A percentile compares a stretch with the other conserved stretches of the same genome.
Evolutionary conservation across 2,113 vertebrate species (phyloP).

Genomic region (Chionodraco myersi): DNA sequence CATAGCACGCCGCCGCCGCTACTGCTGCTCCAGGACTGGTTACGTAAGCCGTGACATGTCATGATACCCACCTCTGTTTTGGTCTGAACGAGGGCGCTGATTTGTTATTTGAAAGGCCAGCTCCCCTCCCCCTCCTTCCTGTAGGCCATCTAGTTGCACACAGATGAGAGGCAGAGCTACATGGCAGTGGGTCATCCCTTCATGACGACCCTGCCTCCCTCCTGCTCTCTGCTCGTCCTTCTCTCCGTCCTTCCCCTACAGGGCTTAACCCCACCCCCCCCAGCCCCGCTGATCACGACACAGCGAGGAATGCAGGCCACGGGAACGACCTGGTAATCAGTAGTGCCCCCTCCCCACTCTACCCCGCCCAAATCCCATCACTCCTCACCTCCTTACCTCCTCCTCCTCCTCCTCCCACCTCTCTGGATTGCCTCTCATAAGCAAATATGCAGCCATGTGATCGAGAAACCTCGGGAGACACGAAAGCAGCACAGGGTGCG

Average conservation of each 20-base stretch:
- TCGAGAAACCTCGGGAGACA: conserved; percentile 58
- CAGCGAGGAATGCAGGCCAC: conserved; percentile 62
- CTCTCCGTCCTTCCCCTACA: conserved; percentile 37
- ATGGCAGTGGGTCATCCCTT: conserved; percentile 50
- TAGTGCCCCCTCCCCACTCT: conserved; percentile 33
- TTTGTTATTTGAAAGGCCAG: background rate
- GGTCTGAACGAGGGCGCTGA: background rate
- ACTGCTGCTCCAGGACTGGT: conserved; percentile 20
- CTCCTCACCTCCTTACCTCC: conserved; percentile 14
- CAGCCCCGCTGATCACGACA: conserved; percentile 44
- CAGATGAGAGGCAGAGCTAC: conserved; percentile 29
- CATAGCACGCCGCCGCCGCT: background rate
- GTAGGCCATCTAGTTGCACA: conserved; percentile 20
- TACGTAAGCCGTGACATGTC: conserved; percentile 60
- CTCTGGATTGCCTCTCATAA: conserved; percentile 44
- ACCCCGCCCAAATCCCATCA: conserved; percentile 50
- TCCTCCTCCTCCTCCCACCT: conserved; percentile 9
- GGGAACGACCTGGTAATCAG: conserved; percentile 62
- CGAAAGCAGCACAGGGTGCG: conserved; percentile 46
- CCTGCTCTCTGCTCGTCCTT: conserved; percentile 23
- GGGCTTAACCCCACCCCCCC: conserved; percentile 45
- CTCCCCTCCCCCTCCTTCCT: conserved; percentile 49
- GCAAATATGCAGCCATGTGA: conserved; percentile 73
- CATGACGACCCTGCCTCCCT: conserved; percentile 34
- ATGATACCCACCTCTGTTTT: background rate